Conservation (phyloP, 1,140 invertebrate species). For the Brachionus koreanus region DNA sequence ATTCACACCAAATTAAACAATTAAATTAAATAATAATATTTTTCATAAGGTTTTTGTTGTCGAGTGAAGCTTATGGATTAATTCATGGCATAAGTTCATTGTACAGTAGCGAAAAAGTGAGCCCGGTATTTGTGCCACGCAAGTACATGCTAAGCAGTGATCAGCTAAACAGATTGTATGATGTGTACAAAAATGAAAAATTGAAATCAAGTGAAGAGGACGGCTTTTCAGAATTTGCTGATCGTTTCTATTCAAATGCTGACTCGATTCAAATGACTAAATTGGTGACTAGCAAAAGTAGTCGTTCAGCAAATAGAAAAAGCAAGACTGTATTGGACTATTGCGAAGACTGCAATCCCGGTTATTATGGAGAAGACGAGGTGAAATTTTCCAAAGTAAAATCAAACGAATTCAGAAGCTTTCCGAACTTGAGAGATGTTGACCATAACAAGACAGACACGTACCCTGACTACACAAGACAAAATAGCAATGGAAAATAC, state of each 20-base stretch:
- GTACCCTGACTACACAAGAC: background rate
- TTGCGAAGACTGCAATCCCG: background rate
- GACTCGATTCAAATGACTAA: background rate
- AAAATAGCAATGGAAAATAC: background rate
- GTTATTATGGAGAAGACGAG: background rate
- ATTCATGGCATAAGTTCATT: conserved; percentile 39
- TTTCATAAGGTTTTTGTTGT: conserved; percentile 21
- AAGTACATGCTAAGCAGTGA: background rate
- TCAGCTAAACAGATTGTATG: conserved; percentile 3
- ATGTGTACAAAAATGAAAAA: background rate
- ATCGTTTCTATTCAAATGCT: background rate
- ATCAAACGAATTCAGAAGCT: conserved; percentile 13
- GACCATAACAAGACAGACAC: background rate
- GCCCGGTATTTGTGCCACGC: background rate
- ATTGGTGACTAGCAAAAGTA: background rate
- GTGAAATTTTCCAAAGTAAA: background rate
- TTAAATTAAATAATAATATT: background rate
- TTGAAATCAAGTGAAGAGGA: background rate
- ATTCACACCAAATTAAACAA: no score
- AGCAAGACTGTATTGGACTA: background rate
- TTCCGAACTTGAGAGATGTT: background rate
- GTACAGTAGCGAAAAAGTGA: background rate
- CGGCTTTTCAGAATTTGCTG: background rate
- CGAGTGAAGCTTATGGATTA: conserved; percentile 36
- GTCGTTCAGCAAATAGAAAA: background rate